Conservation (phyloP, 2,797 vertebrate species). For the Graptemys geographica region DNA sequence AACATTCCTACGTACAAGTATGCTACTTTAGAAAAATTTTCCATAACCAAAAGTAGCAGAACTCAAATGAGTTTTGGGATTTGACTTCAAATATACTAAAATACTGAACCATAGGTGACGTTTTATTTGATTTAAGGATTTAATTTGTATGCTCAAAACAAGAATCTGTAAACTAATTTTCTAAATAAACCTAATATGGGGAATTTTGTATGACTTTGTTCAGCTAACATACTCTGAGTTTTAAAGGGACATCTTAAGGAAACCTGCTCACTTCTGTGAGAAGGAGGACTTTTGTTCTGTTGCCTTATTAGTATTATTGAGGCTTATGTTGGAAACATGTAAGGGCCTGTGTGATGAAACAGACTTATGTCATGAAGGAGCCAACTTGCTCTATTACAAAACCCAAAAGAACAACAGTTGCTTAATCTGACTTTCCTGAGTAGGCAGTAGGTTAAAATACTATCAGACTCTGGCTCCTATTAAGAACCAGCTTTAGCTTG, state of each 20-base stretch:
- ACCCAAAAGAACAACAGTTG: background rate
- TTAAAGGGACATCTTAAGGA: no score
- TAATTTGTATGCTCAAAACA: background rate
- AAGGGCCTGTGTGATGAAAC: background rate
- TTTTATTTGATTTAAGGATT: background rate
- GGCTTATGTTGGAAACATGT: background rate
- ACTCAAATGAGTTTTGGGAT: background rate
- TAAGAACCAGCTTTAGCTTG: background rate
- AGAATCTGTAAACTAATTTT: background rate
- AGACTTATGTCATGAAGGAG: background rate
- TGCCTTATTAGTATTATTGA: background rate
- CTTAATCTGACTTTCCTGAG: background rate
- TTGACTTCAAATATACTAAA: rapidly evolving
- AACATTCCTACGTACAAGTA: constrained; percentile 99
- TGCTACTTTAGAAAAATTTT: background rate
- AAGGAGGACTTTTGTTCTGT: background rate
- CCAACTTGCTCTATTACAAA: background rate
- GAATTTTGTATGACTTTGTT: background rate
- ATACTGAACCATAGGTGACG: background rate
- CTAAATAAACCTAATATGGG: background rate
- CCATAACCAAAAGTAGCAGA: background rate
- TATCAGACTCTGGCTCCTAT: background rate
- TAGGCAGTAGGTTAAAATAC: background rate
- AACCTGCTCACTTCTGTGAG: no score
- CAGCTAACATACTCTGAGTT: no score